These are phyloP conservation scores for Polypedilum pembai DNA, from an alignment of 1,140 invertebrate species.

Conservation along the genomic window DNA sequence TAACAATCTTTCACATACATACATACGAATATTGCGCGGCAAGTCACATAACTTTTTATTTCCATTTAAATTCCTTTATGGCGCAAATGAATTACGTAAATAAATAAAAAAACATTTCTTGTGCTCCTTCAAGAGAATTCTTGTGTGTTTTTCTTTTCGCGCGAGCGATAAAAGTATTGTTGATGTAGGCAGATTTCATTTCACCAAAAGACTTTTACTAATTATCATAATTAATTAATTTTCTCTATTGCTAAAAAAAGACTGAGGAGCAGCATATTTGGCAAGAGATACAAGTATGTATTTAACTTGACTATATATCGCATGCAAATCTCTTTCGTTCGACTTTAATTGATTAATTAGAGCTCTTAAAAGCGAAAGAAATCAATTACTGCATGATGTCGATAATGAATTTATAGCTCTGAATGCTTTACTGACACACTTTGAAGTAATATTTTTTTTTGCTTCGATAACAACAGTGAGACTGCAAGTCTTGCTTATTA, in stretches of 20 bases:
- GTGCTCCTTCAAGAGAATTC: too few relatives aligned
- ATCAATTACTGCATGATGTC: not conserved
- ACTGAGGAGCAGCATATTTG: constrained; percentile 55
- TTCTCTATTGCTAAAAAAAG: not conserved
- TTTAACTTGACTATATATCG: constrained; percentile 30
- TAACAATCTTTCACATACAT: not conserved
- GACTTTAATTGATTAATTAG: not conserved
- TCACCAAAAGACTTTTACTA: not conserved
- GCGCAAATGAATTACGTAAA: constrained; percentile 21
- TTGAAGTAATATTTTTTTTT: too few relatives aligned
- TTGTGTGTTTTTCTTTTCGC: too few relatives aligned
- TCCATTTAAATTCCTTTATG: not conserved
- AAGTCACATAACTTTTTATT: not conserved
- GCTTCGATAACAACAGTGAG: too few relatives aligned
- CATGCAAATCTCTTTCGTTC: not conserved
- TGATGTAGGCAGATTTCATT: too few relatives aligned
- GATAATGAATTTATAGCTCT: too few relatives aligned
- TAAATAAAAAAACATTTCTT: not conserved
- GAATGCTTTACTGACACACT: too few relatives aligned
- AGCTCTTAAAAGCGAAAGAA: not conserved
- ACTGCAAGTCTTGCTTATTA: not conserved
- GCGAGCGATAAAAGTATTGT: too few relatives aligned
- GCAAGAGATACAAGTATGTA: constrained; percentile 66
- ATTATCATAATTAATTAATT: not conserved
- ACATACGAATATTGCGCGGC: not conserved